Base-by-base conservation (phyloP, 2,888 invertebrate species). In the Euclidia mi region DNA sequence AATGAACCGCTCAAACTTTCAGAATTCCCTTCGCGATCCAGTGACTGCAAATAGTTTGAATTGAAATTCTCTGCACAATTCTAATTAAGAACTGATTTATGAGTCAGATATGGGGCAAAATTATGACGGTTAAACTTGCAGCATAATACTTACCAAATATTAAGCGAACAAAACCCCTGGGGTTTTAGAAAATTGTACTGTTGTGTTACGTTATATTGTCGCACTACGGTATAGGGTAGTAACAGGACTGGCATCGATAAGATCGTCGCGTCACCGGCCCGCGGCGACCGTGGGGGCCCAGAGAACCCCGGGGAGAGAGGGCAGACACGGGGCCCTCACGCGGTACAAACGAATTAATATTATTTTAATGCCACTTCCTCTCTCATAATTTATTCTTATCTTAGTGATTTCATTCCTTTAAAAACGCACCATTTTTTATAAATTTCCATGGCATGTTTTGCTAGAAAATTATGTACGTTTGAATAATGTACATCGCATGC, bases 331-430 rank as follows among this genome's bases (percentile, higher is more conserved):
- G 46, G 57, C 48, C 56, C 56, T 60, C 60, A 63, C 67, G 76
- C 70, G 59, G 73, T 71, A 79, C 80, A 77, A 79, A 78, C 73
- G 81, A 85, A 84, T 84, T 85, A 82, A 83, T 85, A 84, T 80
- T 80, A 85, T 84, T 85, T 83, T 87, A 88, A 89, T 82, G 87
- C 76, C 78, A 72, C 79, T 81, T 85, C 84, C 85, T 78, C 69
- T 73, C 71, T 80, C 88, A 85, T 91, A 87, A 89, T 90, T 92
- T 86, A 87, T 82, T 84, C 85, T 89, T 91, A 91, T 91, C 92
- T 82, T 77, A 53, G 48, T 63, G 52, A 60, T 68, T 61, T 64
- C 45, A 63, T 67, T 74, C 65, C 56, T 58, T 59, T 53, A 55
- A 68, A 71, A 69, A 71, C 68, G 58, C 65, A 44, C 56, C 46